Base-by-base conservation (phyloP, 2,888 invertebrate species). In the Oligia strigilis region DNA sequence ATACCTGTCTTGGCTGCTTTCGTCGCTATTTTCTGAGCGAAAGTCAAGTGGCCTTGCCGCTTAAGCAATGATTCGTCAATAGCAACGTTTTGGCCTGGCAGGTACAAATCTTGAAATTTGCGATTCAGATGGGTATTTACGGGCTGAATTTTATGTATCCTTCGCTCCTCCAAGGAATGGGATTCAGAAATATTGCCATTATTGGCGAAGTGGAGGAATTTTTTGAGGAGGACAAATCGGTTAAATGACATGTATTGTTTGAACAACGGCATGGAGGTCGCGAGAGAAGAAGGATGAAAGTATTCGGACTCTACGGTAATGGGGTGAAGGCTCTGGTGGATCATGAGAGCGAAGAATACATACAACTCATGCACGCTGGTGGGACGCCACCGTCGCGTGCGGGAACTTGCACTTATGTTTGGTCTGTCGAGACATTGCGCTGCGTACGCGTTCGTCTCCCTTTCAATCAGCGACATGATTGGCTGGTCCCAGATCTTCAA, bases 381-480 rank as follows among this genome's bases (percentile, higher is more conserved):
- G 29, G 67, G 67, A 4, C 17, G 46, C 67, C 46, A 69, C 46
- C 67, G 67, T 17, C 67, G 6, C 1, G 9, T 0, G n/a, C 46
- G 69, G 9, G 69, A n/a, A 9, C 17, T 64, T 1, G 19, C 0
- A 0, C 2, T 36, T 1, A 36, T 36, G 9, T 17, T 17, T 9
- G 46, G 29, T 69, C 4, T 17, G 17, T 17, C 29, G 9, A 69
- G 46, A 17, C 17, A 69, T 4, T 49, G 9, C 4, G 69, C 69
- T 46, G 69, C 69, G 9, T 69, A 29, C 1, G 9, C 4, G 46
- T 69, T 69, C 9, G 69, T 69, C 0, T 69, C 46, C 0, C 8
- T 69, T 46, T 46, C 69, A 5, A 69, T 69, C 14, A 67, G 43
- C 66, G 66, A 67, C 66, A 67, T 67, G 1, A 67, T 67, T 14